These are phyloP conservation scores for Lepidurus apus DNA, from an alignment of 1,140 invertebrate species.

Conservation along the genomic window DNA sequence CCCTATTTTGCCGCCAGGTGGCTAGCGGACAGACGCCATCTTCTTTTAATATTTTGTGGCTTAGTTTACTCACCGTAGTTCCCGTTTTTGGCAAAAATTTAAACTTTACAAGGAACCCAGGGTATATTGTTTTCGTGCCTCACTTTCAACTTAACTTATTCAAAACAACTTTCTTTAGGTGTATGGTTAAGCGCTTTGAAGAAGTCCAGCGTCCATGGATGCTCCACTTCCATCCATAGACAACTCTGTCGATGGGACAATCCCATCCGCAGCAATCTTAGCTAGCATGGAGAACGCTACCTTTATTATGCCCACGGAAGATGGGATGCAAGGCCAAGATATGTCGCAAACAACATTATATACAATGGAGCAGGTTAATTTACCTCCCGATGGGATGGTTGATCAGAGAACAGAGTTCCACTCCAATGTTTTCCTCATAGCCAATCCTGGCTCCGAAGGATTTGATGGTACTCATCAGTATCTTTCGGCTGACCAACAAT, in stretches of 20 bases:
- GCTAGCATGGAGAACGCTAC: slow-evolving; percentile 8
- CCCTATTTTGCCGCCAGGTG: neutral
- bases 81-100: neutral
- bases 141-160: neutral
- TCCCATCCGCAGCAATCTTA: neutral
- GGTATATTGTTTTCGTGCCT: neutral
- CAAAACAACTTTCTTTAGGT: neutral
- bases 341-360: neutral
- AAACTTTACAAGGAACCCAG: neutral
- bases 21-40: slow-evolving; percentile 17
- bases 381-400: neutral
- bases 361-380: neutral
- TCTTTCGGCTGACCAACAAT: neutral
- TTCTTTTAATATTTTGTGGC: slow-evolving; percentile 22
- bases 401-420: neutral
- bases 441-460: neutral
- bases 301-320: neutral
- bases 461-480: neutral
- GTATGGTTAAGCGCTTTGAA: neutral
- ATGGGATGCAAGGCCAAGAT: slow-evolving; percentile 3
- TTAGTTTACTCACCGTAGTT: neutral
- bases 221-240: slow-evolving; percentile 14
- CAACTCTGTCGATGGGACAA: slow-evolving; percentile 10
- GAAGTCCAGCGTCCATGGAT: neutral
- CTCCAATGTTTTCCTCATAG: neutral